Base-by-base conservation (phyloP, 2,888 invertebrate species). In the Cyclophora albipunctata region DNA sequence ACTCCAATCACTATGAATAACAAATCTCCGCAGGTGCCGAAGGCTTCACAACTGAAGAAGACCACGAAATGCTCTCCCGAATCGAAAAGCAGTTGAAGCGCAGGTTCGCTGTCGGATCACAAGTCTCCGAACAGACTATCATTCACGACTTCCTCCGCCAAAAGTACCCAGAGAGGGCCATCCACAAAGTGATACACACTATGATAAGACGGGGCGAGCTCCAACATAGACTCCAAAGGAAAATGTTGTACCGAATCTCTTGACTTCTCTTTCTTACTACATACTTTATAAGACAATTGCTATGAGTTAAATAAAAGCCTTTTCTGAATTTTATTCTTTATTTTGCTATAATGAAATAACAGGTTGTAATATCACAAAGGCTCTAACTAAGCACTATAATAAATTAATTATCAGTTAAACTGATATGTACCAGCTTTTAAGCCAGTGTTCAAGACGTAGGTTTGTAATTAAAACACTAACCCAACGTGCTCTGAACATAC, bases 161-260 rank as follows among this genome's bases (percentile, higher is more conserved):
- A 81, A 95, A 96, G 78, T 98, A 96, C 78, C 93, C 95, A 0
- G 97, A 98, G 76, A 90, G 94, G 51, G 92, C 95, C 3, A 92
- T 99, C 52, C 84, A 93, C 53, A 98, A 98, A 87, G 99, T 99
- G 7, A 93, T 99, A 62, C 93, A 96, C 66, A 94, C 95, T 6
- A 97, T 99, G 97, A 94, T 99, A 62, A 91, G 98, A 35, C 91
- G 98, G 7, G 99, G 98, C 0, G 98, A 99, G 75, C 83, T 99
- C 45, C 98, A 99, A 71, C 97, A 98, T 84, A 92, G 98, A 48
- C 93, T 98, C 91, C 99, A 99, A 81, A 91, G 99, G 51, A 98
- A 98, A 90, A 97, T 99, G 96, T 90, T 99, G 33, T 98, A 96
- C 82, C 91, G 99, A 60, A 89, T 99, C 42, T 95, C 95, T 70